phyloP scores from a whole-genome alignment of 2,888 invertebrate species.

The Noctua comes region DNA sequence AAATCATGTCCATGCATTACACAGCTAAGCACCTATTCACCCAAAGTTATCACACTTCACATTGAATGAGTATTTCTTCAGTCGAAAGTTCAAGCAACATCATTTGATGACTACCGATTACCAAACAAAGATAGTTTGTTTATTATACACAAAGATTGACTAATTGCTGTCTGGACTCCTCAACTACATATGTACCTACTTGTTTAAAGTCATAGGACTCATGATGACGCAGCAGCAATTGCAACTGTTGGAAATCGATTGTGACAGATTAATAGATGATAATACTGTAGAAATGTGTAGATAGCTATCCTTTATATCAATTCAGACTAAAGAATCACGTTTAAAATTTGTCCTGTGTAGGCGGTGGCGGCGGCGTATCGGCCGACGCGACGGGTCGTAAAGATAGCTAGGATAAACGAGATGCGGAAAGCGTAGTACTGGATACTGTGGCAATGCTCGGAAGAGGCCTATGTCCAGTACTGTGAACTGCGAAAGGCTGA shows the following conservation, averaged over 20 bases:
- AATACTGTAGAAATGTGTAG: neutral
- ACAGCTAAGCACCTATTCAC: slow-evolving; percentile 10
- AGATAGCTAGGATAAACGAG: neutral
- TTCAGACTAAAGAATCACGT: neutral
- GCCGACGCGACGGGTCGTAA: neutral
- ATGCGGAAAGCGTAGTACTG: neutral
- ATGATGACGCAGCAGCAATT: neutral
- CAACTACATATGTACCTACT: neutral
- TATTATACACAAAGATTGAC: slow-evolving; percentile 33
- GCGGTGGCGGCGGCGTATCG: neutral
- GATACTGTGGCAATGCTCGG: too few species aligned
- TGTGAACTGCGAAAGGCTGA: too few species aligned
- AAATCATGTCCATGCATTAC: slow-evolving; percentile 22
- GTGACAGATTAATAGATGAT: neutral
- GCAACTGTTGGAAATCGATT: neutral
- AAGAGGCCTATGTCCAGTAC: too few species aligned
- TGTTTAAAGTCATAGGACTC: slow-evolving; percentile 5
- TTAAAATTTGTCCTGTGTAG: neutral
- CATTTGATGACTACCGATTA: slow-evolving; percentile 42
- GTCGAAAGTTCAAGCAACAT: slow-evolving; percentile 43
- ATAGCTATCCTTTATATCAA: neutral
- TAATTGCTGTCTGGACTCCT: slow-evolving; percentile 11
- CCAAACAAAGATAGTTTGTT: slow-evolving; percentile 36
- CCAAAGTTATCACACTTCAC: slow-evolving; percentile 40
- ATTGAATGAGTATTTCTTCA: slow-evolving; percentile 32